Percentiles rank a stretch among this genome's conserved stretches.
These are phyloP conservation scores for Diplazon laetatorius DNA, from an alignment of 2,888 invertebrate genomes.

Conservation along the genomic window DNA sequence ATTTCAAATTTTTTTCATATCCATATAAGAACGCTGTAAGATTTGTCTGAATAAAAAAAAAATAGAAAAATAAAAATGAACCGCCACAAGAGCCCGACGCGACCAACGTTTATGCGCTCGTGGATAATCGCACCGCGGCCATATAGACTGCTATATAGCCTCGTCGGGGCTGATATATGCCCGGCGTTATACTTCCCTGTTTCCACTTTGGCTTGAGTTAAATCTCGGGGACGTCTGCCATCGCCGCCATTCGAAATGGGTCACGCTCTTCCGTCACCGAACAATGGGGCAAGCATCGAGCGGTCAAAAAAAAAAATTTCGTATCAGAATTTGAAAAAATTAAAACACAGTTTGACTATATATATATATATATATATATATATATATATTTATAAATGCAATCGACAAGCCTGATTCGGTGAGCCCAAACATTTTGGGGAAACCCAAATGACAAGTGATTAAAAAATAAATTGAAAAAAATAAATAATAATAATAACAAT, in stretches of 20 bases:
- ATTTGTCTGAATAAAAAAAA: too few species aligned
- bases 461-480: too few species aligned
- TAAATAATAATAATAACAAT: too few species aligned
- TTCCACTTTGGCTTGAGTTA: conserved; percentile 72
- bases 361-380: too few species aligned
- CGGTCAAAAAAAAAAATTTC: too few species aligned
- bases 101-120: conserved; percentile 58
- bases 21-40: too few species aligned
- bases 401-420: not conserved
- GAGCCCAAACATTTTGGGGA: too few species aligned
- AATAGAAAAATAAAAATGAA: conserved; percentile 52
- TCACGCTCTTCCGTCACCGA: conserved; percentile 56
- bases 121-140: conserved; percentile 61
- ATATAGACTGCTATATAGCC: conserved; percentile 76
- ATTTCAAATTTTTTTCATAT: too few species aligned
- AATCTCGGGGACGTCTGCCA: conserved; percentile 64
- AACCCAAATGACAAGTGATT: too few species aligned
- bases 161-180: conserved; percentile 73
- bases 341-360: too few species aligned
- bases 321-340: too few species aligned
- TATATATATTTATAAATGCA: not conserved
- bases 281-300: not conserved
- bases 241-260: conserved; percentile 69
- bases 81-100: conserved; percentile 43
- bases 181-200: conserved; percentile 70